These are phyloP conservation scores for Cacatua alba DNA, from an alignment of 2,113 vertebrate genomes.

Conservation along the genomic window DNA sequence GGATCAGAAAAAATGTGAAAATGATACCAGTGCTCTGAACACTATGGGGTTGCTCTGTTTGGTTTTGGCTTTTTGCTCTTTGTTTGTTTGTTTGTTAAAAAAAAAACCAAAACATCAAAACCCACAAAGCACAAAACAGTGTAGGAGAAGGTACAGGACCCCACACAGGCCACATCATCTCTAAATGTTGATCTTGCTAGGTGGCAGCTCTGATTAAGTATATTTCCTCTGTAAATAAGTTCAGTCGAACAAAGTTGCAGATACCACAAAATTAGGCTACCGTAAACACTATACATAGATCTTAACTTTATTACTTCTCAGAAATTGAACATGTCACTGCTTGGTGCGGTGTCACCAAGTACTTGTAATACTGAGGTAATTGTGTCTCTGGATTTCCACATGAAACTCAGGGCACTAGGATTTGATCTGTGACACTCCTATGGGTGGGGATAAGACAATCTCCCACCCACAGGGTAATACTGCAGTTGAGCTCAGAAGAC, in stretches of 20 bases:
- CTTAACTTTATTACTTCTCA: neutral
- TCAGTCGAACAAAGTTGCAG: neutral
- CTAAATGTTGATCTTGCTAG: neutral
- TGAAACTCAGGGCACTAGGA: neutral
- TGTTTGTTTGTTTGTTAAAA: neutral
- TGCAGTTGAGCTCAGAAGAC: no score
- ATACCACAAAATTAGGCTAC: neutral
- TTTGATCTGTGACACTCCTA: no score
- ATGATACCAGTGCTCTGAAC: no score
- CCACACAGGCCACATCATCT: rapidly evolving
- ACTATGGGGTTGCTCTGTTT: no score
- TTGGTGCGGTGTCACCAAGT: neutral
- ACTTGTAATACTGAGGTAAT: neutral
- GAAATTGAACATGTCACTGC: neutral
- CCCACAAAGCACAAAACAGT: neutral
- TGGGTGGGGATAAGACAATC: no score
- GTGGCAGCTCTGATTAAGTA: neutral
- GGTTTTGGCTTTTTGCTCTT: neutral
- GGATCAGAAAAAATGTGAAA: no score
- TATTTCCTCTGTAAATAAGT: neutral
- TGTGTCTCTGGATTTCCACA: neutral
- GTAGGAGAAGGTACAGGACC: neutral
- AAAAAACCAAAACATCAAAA: neutral
- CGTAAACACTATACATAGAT: neutral
- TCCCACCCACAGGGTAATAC: no score